Evolutionary conservation across 2,797 vertebrate species (phyloP), one percentile per base, ranked within the genome.

Genomic region (Sternotherus odoratus): DNA sequence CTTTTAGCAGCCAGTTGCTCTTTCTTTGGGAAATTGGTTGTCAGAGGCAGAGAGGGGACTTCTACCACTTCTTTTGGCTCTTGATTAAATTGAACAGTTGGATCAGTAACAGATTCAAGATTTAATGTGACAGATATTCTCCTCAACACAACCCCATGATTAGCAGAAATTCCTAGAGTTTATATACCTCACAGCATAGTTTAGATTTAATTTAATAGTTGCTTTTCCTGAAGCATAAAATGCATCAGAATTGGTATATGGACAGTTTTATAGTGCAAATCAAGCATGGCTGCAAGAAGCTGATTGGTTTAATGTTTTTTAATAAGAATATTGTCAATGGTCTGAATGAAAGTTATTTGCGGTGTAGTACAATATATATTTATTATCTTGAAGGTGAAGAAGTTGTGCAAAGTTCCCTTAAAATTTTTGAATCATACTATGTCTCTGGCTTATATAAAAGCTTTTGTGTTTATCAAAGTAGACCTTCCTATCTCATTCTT

Each of bases 61-160:
- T 95, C 96, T 96, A 86, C 63, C 94, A 97, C 95, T 93, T 96
- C 94, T 87, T 86, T 92, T 95, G 96, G 95, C 95, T 95, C 97
- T 95, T 96, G 96, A 97, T 97, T 93, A 97, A 98, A 95, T 94
- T 96, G 91, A 97, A 94, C 94, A 95, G 96, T 97, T 96, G 97
- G 95, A 92, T 96, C 1, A 83, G 95, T 93, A 95, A 88, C 92
- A 93, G 96, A 95, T 95, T 95, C 91, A 89, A 96, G 95, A 94
- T 96, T 97, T 97, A 90, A 83, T 96, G 43, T 94, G 95, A 89
- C 87, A 95, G 90, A 88, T 95, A 28, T 56, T 56, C 69, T 63
- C 88, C 88, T 96, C 93, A 93, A 1, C 51, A 6, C 83, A 91
- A 92, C 90, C 85, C 84, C 93, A 43, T 26, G 7, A 93, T 96